Evolutionary conservation across 2,797 vertebrate genomes (phyloP).

Genomic region (Tapirus indicus): DNA sequence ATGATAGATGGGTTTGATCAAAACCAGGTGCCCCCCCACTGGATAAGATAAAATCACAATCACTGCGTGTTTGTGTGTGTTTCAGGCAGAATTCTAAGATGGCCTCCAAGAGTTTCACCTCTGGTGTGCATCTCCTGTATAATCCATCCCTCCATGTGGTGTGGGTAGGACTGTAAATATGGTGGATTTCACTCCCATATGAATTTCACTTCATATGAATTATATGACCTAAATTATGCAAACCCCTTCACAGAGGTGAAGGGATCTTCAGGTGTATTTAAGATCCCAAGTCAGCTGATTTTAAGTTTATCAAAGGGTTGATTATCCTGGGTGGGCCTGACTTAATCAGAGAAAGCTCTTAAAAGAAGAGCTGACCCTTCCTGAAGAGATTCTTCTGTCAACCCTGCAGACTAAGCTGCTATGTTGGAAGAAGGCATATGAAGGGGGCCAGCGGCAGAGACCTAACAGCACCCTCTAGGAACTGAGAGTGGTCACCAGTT

Average conservation of each 20-base stretch:
- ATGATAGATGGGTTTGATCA: not conserved
- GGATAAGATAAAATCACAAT: not conserved
- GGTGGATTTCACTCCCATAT: not conserved
- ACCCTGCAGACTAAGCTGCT: not conserved
- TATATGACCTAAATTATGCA: not conserved
- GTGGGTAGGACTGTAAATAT: not conserved
- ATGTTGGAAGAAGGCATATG: not conserved
- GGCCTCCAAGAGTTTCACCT: not conserved
- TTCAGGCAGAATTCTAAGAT: not conserved
- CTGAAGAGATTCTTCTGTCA: not conserved
- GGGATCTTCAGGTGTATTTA: constrained; percentile 5
- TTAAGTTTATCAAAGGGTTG: constrained; percentile 18
- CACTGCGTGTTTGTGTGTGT: not conserved
- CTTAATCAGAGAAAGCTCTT: constrained; percentile 11
- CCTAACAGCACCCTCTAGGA: not conserved
- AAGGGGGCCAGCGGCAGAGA: not conserved
- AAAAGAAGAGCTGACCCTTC: constrained; percentile 18
- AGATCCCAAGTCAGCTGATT: not conserved
- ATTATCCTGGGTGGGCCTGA: not conserved
- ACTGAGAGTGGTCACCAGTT: not conserved
- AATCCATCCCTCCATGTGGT: not conserved
- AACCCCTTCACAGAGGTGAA: not conserved
- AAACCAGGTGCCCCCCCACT: not conserved
- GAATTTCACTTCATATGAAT: not conserved
- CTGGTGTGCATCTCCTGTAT: not conserved